Percentiles rank a stretch among this genome's conserved stretches.
These are phyloP conservation scores for Danionella dracula DNA, from an alignment of 2,797 vertebrate genomes.

Conservation along the genomic window DNA sequence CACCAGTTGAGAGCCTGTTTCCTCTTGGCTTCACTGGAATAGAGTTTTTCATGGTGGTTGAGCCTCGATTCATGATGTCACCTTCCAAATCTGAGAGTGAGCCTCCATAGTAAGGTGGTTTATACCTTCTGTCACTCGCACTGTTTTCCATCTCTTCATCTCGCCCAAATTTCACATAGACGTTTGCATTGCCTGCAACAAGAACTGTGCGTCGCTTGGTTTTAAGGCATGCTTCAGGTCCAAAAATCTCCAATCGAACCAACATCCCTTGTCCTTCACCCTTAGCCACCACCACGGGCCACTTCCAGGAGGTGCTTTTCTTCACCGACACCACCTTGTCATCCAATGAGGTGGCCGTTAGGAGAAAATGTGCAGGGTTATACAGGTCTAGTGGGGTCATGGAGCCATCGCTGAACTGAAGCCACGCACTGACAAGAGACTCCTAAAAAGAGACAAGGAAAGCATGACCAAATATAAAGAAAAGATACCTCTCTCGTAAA, in stretches of 20 bases:
- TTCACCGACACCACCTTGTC: slow-evolving; percentile 71
- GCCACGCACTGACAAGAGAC: slow-evolving; percentile 87
- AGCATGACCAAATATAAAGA: background rate
- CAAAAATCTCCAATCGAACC: slow-evolving; percentile 82
- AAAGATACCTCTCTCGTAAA: background rate
- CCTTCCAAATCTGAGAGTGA: slow-evolving; percentile 74
- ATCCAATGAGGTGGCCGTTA: slow-evolving; percentile 79
- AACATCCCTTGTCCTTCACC: slow-evolving; percentile 86
- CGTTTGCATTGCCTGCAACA: slow-evolving; percentile 72
- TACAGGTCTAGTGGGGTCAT: slow-evolving; percentile 88
- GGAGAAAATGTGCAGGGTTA: slow-evolving; percentile 76
- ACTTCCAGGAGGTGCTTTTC: slow-evolving; percentile 59
- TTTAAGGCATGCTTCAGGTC: slow-evolving; percentile 80
- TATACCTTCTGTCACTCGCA: slow-evolving; percentile 73
- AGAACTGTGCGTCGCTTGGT: slow-evolving; percentile 76
- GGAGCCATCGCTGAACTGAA: slow-evolving; percentile 91
- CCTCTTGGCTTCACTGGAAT: slow-evolving; percentile 65
- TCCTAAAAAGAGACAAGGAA: slow-evolving; percentile 69
- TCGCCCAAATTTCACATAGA: slow-evolving; percentile 78
- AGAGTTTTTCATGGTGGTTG: slow-evolving; percentile 72
- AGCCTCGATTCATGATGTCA: slow-evolving; percentile 63
- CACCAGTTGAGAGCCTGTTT: slow-evolving; percentile 65
- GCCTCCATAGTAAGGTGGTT: slow-evolving; percentile 66
- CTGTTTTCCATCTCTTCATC: slow-evolving; percentile 71
- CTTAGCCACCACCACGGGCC: slow-evolving; percentile 77